Evolutionary conservation across 2,797 vertebrate genomes (phyloP), one percentile per base, ranked within the genome.

Genomic region (Gadopsis marmoratus): DNA sequence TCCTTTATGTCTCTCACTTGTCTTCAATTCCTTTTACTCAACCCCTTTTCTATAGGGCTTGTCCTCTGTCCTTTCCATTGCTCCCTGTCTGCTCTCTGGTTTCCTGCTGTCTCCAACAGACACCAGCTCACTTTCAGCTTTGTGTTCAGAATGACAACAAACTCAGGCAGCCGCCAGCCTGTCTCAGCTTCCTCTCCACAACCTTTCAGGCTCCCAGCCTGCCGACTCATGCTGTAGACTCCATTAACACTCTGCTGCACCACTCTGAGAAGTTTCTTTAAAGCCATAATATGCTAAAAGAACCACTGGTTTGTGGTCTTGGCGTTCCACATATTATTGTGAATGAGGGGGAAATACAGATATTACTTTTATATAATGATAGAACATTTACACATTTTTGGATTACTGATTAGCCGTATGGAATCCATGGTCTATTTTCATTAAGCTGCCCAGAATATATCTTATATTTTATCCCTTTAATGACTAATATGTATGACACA

Each of bases 101-200:
- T 93, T 91, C 91, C 90, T 91, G 85, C 80, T 66, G 64, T 88
- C 86, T 91, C 83, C 77, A 70, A 80, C 88, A 92, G 92, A 92
- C 87, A 85, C 83, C 85, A 74, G 86, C 90, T 91, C 85, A 80
- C 89, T 90, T 90, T 89, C 88, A 86, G 86, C 90, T 81, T 88
- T 94, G 94, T 94, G 93, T 93, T 90, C 89, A 79, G 94, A 95
- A 95, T 95, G 92, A 91, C 93, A 95, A 95, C 91, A 81, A 89
- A 83, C 83, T 83, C 78, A 68, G 83, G 71, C 88, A 89, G 88
- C 90, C 83, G 65, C 84, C 90, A 91, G 90, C 83, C 87, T 87
- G 86, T 87, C 91, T 91, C 83, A 71, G 77, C 92, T 90, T 92
- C 88, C 89, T 71, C 81, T 87, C 89, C 83, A 71, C 90, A 88